phyloP scores from a whole-genome alignment of 2,888 invertebrate species.

The Drosophila imparisetae region DNA sequence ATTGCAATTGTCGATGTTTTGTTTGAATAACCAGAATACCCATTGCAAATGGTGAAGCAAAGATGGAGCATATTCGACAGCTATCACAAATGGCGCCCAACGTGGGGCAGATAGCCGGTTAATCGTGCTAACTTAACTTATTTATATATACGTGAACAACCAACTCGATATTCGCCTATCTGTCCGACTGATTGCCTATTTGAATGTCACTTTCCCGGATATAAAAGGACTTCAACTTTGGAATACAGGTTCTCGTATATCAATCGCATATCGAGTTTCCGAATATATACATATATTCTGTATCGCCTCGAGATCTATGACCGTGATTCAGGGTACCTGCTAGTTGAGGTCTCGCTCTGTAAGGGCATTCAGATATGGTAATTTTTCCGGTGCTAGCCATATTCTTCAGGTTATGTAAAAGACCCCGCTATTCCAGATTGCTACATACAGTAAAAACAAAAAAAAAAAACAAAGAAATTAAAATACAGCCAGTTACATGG shows the following conservation, averaged over 20 bases:
- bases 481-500: conserved; percentile 17
- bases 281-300: background rate
- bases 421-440: background rate
- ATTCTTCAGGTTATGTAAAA: background rate
- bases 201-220: background rate
- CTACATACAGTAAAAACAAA: background rate
- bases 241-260: background rate
- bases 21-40: background rate
- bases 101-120: background rate
- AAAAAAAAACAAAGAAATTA: background rate
- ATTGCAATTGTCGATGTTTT: conserved; percentile 1
- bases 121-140: background rate
- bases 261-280: background rate
- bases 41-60: background rate
- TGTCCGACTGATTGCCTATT: background rate
- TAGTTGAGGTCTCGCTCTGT: background rate
- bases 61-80: background rate
- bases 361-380: background rate
- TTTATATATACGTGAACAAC: background rate
- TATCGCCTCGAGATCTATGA: background rate
- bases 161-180: background rate
- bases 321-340: background rate
- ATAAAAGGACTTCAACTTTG: background rate
- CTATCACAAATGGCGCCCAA: background rate
- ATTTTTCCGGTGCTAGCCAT: background rate